Evolutionary conservation across 2,888 invertebrate species (phyloP).

Genomic region (Cepaea hortensis): DNA sequence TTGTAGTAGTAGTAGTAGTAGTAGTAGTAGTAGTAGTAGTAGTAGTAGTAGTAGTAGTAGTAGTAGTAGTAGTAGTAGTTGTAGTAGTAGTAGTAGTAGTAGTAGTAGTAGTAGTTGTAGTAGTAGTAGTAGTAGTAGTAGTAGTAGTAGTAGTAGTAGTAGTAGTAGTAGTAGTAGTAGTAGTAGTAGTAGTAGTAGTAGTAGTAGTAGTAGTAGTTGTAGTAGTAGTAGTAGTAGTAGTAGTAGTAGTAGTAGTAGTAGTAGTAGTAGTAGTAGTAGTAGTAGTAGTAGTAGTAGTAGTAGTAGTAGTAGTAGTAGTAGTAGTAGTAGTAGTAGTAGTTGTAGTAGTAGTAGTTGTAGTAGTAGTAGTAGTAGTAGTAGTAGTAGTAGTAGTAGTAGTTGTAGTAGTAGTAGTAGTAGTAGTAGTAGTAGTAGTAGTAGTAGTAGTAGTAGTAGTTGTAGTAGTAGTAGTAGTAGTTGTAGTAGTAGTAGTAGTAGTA

Average conservation of each 20-base stretch:
- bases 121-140: constrained; percentile 7
- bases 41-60: constrained; percentile 37
- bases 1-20: constrained; percentile 30
- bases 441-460: constrained; percentile 34
- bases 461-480: background rate
- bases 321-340: constrained; percentile 7
- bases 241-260: constrained; percentile 38
- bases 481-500: background rate
- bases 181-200: background rate
- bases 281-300: constrained; percentile 1
- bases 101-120: background rate
- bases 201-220: constrained; percentile 14
- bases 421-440: constrained; percentile 38
- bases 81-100: background rate
- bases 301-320: constrained; percentile 7
- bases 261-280: constrained; percentile 34
- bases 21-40: constrained; percentile 38
- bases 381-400: constrained; percentile 8
- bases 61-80: constrained; percentile 3
- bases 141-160: constrained; percentile 7
- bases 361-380: constrained; percentile 7
- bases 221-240: constrained; percentile 37
- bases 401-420: constrained; percentile 32
- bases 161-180: constrained; percentile 7
- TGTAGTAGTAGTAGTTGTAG: background rate